These are phyloP conservation scores for Atta colombica DNA, from an alignment of 1,140 invertebrate genomes.

Conservation along the genomic window DNA sequence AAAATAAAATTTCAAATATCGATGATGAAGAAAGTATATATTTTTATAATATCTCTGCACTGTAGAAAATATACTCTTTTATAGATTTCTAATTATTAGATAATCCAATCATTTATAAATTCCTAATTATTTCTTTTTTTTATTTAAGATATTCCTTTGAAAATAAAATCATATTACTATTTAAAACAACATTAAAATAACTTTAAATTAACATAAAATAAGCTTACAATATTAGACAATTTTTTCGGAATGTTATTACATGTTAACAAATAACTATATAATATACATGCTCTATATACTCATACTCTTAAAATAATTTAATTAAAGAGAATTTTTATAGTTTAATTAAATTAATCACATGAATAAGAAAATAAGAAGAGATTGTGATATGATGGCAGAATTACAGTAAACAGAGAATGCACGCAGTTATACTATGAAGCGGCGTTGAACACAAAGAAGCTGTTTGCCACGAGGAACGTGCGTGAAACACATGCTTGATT, in stretches of 20 bases:
- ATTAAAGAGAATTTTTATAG: background rate
- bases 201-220: background rate
- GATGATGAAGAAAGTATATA: background rate
- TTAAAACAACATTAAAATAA: background rate
- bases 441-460: slow-evolving; percentile 51
- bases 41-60: background rate
- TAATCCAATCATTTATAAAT: background rate
- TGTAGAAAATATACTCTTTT: background rate
- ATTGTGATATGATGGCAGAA: background rate
- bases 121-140: background rate
- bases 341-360: background rate
- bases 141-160: background rate
- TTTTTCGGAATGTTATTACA: background rate
- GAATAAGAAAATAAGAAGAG: background rate
- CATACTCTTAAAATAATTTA: background rate
- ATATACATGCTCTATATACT: background rate
- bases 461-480: slow-evolving; percentile 16
- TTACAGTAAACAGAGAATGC: slow-evolving; percentile 34
- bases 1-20: background rate
- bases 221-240: background rate
- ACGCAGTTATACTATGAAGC: background rate
- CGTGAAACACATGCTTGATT: slow-evolving; percentile 22
- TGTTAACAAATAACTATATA: background rate
- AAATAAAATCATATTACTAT: background rate
- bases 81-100: background rate